Base-by-base conservation (phyloP, 2,797 vertebrate genomes). In the Enteromius anoplus region DNA sequence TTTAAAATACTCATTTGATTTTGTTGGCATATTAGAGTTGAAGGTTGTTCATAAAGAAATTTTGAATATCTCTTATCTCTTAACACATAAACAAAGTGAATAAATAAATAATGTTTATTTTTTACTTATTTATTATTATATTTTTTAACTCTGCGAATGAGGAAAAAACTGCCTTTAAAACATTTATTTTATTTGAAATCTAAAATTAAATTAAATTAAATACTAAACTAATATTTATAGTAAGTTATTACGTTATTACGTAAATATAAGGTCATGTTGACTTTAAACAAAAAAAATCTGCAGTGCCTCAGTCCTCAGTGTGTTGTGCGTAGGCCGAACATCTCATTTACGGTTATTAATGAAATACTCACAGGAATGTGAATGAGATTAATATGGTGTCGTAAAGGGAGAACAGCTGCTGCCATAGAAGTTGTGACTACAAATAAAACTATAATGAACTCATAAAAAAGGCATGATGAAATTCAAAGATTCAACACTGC, bases 331-430 rank as follows among this genome's bases (percentile, higher is more conserved):
- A 68, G 81, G 72, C 81, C 19, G 72, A 42, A 68, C 32, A 75
- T 82, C 62, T 82, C 81, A 76, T 62, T 76, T 62, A 76, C 19
- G 2, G 81, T 40, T 66, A 75, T 75, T 82, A 75, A 82, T 82
- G 37, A 82, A 82, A 82, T 68, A 76, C 81, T 82, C 34, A 8
- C 32, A 68, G 72, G 72, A 82, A 75, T 82, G 81, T 76, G 72
- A 82, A 55, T 53, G 26, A 82, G 81, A 82, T 75, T 75, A 82
- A 75, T 58, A 76, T 42, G 34, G 34, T 69, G 75, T 47, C 62
- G 29, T 69, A 82, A 73, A 76, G 62, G n/a, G 49, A 76, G 81
- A 82, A 82, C 72, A 82, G 81, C 72, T 76, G 81, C 72, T 58
- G 64, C 81, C 47, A 69, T 82, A 73, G 49, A 75, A 69, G 62